Base-by-base conservation (phyloP, 2,888 invertebrate genomes). In the Microplitis deprimator region DNA sequence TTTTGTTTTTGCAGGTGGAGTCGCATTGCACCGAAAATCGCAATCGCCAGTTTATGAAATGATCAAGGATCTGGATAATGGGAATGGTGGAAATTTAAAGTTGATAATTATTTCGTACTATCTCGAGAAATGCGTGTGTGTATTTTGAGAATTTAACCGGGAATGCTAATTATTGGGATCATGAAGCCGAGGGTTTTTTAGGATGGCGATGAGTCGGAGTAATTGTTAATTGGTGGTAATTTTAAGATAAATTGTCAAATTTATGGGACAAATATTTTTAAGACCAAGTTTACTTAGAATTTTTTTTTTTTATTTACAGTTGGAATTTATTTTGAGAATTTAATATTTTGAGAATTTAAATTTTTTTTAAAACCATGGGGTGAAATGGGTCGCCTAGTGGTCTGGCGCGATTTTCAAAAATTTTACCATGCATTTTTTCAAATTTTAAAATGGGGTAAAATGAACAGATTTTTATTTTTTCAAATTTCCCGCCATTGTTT, bases 151-250 rank as follows among this genome's bases (percentile, higher is more conserved):
- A 65, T 65, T 65, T 65, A 8, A 13, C 5, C 7, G 20, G 38
- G 65, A 65, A 65, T 65, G 65, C 29, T 65, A 65, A 65, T 50
- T 50, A 50, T 50, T 50, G 50, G 50, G 10, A 13, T 50, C 50
- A 50, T 17, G 62, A 62, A 17, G 62, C n/a, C 62, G 16, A 16
- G 62, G 16, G n/a, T 6, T 17, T 41, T 72, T 72, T 16, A 29
- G 29, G 4, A 13, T 38, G 13, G 62, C 4, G 67, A 38, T 20
- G 20, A 38, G 38, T 40, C 40, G 6, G 41, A 16, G 68, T 73
- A 74, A 74, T 74, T 74, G 68, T 60, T 74, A 68, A 74, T 74
- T 74, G 74, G 10, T 60, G 39, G 50, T 74, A 74, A 74, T 74
- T 68, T 65, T 13, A 29, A 7, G 65, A 65, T 65, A 13, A 38